These are phyloP conservation scores for Ellobium chinense DNA, from an alignment of 2,888 invertebrate species.

Conservation along the genomic window DNA sequence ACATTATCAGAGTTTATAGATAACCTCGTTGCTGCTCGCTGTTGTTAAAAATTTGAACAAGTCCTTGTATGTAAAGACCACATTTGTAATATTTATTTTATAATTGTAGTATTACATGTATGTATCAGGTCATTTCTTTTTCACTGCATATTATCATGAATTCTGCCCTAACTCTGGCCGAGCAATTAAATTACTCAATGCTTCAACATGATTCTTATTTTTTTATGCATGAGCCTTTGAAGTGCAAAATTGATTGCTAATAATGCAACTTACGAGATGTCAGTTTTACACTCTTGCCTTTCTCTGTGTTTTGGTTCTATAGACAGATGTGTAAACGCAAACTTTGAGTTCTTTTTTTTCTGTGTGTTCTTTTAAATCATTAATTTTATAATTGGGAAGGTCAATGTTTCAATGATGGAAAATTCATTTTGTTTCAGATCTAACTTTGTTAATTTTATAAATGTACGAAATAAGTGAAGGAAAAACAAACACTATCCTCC, in stretches of 20 bases:
- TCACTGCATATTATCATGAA: no score
- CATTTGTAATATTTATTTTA: no score
- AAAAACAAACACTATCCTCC: no score
- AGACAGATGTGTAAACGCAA: neutral
- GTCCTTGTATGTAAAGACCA: neutral
- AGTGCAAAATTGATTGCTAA: neutral
- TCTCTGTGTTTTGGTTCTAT: neutral
- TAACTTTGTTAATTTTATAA: no score
- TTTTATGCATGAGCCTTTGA: neutral
- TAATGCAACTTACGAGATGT: neutral
- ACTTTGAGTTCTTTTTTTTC: neutral
- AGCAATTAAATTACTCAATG: neutral
- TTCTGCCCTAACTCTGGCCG: neutral
- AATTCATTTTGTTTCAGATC: no score
- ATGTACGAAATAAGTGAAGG: no score
- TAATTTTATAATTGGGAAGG: neutral
- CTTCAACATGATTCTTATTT: neutral
- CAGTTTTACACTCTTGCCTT: neutral
- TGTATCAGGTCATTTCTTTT: no score
- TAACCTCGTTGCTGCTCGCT: neutral
- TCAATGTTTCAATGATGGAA: no score
- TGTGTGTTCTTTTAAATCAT: neutral
- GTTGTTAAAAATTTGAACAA: no score
- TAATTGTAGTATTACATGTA: no score
- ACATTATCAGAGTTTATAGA: neutral